These are phyloP conservation scores for Betta splendens DNA, from an alignment of 2,797 vertebrate genomes.

Conservation along the genomic window DNA sequence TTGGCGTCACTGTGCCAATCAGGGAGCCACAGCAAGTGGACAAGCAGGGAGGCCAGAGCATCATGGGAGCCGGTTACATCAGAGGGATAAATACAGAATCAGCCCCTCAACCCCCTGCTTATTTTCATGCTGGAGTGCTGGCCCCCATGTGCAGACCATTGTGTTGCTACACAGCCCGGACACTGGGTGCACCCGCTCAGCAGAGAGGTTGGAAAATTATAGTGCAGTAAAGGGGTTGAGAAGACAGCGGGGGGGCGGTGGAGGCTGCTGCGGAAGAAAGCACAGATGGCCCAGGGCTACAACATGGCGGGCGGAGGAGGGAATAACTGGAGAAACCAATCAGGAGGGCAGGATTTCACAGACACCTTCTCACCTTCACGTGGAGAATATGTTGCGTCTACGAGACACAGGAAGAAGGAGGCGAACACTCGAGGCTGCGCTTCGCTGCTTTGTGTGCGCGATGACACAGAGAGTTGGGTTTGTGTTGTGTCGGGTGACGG, in stretches of 20 bases:
- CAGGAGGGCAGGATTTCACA: conserved; percentile 62
- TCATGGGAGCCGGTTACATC: conserved; percentile 38
- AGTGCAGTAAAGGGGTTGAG: conserved; percentile 36
- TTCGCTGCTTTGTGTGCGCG: conserved; percentile 14
- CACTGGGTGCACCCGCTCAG: conserved; percentile 17
- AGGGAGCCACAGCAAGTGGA: conserved; percentile 23
- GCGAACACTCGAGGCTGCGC: conserved; percentile 5
- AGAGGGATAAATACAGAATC: conserved; percentile 46
- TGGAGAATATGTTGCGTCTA: conserved; percentile 31
- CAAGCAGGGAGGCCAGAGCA: conserved; percentile 41
- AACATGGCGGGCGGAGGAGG: conserved; percentile 50
- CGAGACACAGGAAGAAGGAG: conserved; percentile 31
- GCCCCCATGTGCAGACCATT: conserved; percentile 33
- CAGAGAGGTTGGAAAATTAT: conserved; percentile 41
- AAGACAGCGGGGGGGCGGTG: conserved; percentile 24
- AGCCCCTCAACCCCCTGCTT: conserved; percentile 35
- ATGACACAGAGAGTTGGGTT: conserved; percentile 5
- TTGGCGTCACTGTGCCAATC: conserved; percentile 47
- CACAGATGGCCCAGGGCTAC: conserved; percentile 60
- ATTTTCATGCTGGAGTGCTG: conserved; percentile 28
- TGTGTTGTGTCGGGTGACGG: not conserved
- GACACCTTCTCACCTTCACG: conserved; percentile 38
- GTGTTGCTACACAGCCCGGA: conserved; percentile 28
- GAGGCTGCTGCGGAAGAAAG: conserved; percentile 52
- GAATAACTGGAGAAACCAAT: conserved; percentile 69